Evolutionary conservation across 23 tunicate genomes (phyloP).

Genomic region (Pegea sp.): DNA sequence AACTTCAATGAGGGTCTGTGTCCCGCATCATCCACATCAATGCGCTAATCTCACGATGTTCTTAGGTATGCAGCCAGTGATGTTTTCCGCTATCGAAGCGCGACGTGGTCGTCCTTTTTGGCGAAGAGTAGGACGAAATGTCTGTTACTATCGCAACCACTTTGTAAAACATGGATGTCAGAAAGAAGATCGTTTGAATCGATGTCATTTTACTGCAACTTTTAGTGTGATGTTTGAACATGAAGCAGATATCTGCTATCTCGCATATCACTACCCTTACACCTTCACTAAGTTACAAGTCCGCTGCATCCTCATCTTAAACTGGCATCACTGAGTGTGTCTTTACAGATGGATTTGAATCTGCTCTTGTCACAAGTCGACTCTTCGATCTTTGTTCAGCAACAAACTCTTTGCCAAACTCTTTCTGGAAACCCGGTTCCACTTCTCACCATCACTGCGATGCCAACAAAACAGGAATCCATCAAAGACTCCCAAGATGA

Average conservation of each 20-base stretch:
- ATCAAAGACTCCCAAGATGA: not conserved
- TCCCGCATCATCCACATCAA: not conserved
- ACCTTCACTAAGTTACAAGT: conserved; percentile 78
- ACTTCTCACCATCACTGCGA: conserved; percentile 80
- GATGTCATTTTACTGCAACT: conserved; percentile 47
- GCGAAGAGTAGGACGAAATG: conserved; percentile 50
- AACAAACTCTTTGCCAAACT: conserved; percentile 76
- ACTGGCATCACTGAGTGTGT: too few species aligned
- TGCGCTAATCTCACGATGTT: conserved; percentile 1
- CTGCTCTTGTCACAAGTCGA: conserved; percentile 22
- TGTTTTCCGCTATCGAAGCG: conserved; percentile 83
- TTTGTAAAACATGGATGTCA: too few species aligned
- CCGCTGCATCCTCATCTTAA: not conserved
- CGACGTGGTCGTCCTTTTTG: conserved; percentile 55
- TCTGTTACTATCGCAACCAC: conserved; percentile 84
- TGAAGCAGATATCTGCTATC: conserved; percentile 43
- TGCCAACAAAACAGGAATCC: conserved; percentile 11
- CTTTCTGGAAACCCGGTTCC: conserved; percentile 72
- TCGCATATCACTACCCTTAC: conserved; percentile 97
- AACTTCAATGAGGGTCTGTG: conserved; percentile 29
- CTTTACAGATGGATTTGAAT: conserved; percentile 57
- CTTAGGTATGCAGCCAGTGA: conserved; percentile 97
- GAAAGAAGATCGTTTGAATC: too few species aligned
- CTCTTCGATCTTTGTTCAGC: conserved; percentile 32
- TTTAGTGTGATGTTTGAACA: conserved; percentile 70